Percentiles rank a stretch among this genome's conserved stretches.
These are phyloP conservation scores for Drosophila dives DNA, from an alignment of 2,888 invertebrate species.

Conservation along the genomic window DNA sequence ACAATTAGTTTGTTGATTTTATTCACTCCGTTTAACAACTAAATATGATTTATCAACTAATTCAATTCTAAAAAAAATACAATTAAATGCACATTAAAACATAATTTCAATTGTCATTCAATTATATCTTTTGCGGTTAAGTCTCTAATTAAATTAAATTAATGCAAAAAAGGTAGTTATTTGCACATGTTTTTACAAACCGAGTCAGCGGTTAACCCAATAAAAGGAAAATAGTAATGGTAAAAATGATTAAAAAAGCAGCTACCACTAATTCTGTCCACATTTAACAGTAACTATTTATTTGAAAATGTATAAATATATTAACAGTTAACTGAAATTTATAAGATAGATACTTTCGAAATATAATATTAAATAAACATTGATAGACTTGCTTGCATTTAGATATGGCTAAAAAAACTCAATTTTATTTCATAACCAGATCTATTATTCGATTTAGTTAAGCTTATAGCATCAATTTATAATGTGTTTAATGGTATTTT, in stretches of 20 bases:
- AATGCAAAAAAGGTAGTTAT: not conserved
- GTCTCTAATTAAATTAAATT: conserved; percentile 2
- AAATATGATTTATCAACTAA: not conserved
- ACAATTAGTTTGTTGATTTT: not conserved
- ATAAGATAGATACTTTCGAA: not conserved
- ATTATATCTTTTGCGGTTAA: not conserved
- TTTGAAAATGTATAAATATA: not conserved
- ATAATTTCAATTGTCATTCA: not conserved
- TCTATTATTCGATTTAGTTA: no score
- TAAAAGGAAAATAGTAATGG: not conserved
- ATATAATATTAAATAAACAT: not conserved
- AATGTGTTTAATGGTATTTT: no score
- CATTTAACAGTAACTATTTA: not conserved
- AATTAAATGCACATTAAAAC: not conserved
- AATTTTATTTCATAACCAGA: no score
- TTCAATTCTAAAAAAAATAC: not conserved
- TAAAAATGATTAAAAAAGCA: not conserved
- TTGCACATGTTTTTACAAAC: not conserved
- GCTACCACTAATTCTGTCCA: not conserved
- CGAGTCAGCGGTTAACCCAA: not conserved
- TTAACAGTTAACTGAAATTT: no score
- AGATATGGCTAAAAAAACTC: not conserved
- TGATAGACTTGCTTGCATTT: not conserved
- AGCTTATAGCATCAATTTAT: no score
- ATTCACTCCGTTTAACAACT: not conserved